phyloP scores from a whole-genome alignment of 2,888 invertebrate genomes.

The Erebia ligea region DNA sequence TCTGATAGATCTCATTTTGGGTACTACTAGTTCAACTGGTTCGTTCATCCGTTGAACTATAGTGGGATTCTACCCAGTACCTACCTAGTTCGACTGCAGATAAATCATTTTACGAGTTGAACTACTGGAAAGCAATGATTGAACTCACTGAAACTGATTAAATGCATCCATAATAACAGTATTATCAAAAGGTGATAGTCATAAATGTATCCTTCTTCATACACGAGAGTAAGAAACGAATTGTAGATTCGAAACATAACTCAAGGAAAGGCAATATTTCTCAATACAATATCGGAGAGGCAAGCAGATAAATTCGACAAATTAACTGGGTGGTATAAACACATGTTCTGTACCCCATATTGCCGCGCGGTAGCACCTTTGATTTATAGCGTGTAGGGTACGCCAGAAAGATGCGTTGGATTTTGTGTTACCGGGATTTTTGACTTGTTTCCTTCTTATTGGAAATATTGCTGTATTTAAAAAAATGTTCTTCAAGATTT shows the following conservation, averaged over 20 bases:
- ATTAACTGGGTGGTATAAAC: slow-evolving; percentile 82
- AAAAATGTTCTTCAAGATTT: too few relatives aligned
- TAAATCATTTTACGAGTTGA: too few relatives aligned
- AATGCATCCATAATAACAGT: too few relatives aligned
- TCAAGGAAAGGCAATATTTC: slow-evolving; percentile 71
- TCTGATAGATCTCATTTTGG: too few relatives aligned
- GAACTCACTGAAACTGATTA: too few relatives aligned
- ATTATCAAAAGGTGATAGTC: neutral
- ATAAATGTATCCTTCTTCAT: neutral
- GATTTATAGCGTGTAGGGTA: slow-evolving; percentile 73
- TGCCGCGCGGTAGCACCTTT: slow-evolving; percentile 77
- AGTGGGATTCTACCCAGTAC: too few relatives aligned
- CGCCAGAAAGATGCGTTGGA: slow-evolving; percentile 41
- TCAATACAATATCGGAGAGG: slow-evolving; percentile 72
- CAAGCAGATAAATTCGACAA: slow-evolving; percentile 81
- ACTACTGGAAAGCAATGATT: too few relatives aligned
- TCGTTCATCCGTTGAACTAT: too few relatives aligned
- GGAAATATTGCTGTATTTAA: neutral
- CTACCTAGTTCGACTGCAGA: too few relatives aligned
- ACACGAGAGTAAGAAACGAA: neutral
- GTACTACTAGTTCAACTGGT: too few relatives aligned
- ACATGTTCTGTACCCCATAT: slow-evolving; percentile 81
- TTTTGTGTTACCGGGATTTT: slow-evolving; percentile 41
- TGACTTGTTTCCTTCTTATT: slow-evolving; percentile 28
- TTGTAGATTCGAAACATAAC: slow-evolving; percentile 44